Base-by-base conservation (phyloP, 2,113 vertebrate genomes). In the Phodopus roborovskii region DNA sequence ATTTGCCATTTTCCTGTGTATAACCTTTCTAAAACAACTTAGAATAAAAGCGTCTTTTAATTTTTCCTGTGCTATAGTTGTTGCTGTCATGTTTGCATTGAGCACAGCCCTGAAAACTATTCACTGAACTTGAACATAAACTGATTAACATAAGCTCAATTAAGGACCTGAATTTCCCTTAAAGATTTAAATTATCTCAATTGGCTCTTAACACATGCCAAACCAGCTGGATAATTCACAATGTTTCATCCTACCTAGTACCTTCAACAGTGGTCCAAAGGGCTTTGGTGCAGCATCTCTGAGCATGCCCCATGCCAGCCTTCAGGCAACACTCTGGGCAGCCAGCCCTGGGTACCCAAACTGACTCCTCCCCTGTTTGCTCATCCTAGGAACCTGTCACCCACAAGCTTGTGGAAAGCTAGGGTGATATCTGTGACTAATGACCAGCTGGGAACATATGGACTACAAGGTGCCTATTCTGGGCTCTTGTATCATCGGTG, bases 181-280 rank as follows among this genome's bases (percentile, higher is more conserved):
- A 94, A 94, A 81, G 88, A 77, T 81, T 90, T 62, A 42, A 95
- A 94, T 92, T 11, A 92, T 83, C 92, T 90, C 88, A 42, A 3
- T 70, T 81, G 92, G 70, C 75, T 87, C 64, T 39, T 71, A 30
- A 28, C 30, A 9, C 0, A 0, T 79, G 95, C 92, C 81, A 62
- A n/a, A 56, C 66, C n/a, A 48, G 53, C 36, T 3, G 36, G 58
- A 22, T 66, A 45, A 96, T 85, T 92, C 17, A 78, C 83, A 82
- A 68, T 62, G 79, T 88, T 92, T 86, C 95, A 77, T 95, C 90
- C 83, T 86, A 58, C 90, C 92, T 58, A 84, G 83, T 64, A 10
- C 62, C n/a, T 45, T 88, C 60, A 36, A 13, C 19, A 22, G 81
- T 68, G 56, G 60, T 45, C 56, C 58, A 68, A 7, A 17, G 83